These are phyloP conservation scores for Parus major DNA, from an alignment of 2,113 vertebrate species.

Conservation along the genomic window DNA sequence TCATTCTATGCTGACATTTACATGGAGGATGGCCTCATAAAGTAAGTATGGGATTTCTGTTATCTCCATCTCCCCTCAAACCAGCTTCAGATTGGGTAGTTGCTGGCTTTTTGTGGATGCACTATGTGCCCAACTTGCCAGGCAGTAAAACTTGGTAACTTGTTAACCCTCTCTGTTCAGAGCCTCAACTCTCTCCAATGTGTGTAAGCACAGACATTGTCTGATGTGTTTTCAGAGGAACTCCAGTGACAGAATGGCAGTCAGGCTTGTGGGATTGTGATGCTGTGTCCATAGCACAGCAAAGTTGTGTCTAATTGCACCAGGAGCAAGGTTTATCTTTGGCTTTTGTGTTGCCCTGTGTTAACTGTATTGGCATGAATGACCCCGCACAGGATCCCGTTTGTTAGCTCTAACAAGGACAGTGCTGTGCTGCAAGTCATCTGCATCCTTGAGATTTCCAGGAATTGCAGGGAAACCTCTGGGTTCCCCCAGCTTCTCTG, in stretches of 20 bases:
- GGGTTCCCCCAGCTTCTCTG: accelerated
- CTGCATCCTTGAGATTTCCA: not conserved
- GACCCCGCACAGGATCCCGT: not conserved
- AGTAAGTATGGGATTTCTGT: conserved; percentile 78
- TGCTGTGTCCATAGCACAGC: not conserved
- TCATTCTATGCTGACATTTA: conserved; percentile 96
- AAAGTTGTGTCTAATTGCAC: not conserved
- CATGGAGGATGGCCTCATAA: conserved; percentile 97
- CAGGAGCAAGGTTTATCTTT: not conserved
- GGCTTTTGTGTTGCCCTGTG: not conserved
- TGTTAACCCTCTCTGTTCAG: not conserved
- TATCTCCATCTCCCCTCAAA: not conserved
- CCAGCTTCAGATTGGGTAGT: not conserved
- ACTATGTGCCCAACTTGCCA: not conserved
- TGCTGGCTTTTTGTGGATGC: not conserved
- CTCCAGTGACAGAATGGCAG: not conserved
- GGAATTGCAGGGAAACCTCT: not conserved
- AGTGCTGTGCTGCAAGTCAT: not conserved
- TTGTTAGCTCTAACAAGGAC: not conserved
- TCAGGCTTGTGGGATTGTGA: not conserved
- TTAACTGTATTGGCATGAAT: not conserved
- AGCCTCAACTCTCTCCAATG: not conserved
- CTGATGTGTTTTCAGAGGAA: not conserved
- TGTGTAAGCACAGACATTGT: not conserved
- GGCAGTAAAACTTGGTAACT: not conserved